Percentiles rank a stretch among this genome's conserved stretches.
Evolutionary conservation across 2,113 vertebrate genomes (phyloP).

Genomic region (Aegotheles bennettii): DNA sequence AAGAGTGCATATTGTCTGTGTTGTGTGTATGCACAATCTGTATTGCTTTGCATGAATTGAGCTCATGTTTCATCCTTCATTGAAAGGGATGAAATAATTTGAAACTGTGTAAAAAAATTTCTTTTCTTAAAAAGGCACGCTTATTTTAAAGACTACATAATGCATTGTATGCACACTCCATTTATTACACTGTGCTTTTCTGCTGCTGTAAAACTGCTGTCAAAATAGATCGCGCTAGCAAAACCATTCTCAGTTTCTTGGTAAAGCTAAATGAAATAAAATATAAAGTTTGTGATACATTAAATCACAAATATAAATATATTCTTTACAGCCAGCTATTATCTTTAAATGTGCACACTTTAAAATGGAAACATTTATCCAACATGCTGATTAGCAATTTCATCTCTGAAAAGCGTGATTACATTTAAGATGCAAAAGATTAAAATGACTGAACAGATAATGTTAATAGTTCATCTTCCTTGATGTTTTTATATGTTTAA

Average conservation of each 20-base stretch:
- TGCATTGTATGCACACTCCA: conserved; percentile 35
- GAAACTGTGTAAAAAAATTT: conserved; percentile 29
- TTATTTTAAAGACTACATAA: conserved; percentile 54
- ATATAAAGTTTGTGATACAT: conserved; percentile 74
- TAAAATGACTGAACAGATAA: conserved; percentile 74
- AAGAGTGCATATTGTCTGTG: background rate
- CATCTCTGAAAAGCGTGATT: conserved; percentile 70
- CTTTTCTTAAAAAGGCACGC: conserved; percentile 52
- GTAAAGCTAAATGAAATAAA: conserved; percentile 70
- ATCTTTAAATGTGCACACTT: conserved; percentile 66
- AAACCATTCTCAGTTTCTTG: conserved; percentile 53
- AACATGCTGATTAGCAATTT: conserved; percentile 75
- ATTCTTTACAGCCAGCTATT: conserved; percentile 74
- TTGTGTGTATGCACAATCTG: background rate
- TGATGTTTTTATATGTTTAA: conserved; percentile 68
- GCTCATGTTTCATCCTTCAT: background rate
- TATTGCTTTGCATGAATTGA: conserved; percentile 31
- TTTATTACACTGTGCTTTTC: conserved; percentile 49
- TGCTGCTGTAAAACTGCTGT: conserved; percentile 57
- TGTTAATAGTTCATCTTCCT: conserved; percentile 73
- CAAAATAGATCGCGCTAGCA: conserved; percentile 53
- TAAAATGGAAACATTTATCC: conserved; percentile 72
- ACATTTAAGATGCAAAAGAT: conserved; percentile 74
- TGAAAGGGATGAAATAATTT: conserved; percentile 35
- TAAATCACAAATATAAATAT: conserved; percentile 78